Percentiles rank a stretch among this genome's conserved stretches.
Conservation (phyloP, 1,140 invertebrate species). For the Camponotus floridanus region DNA sequence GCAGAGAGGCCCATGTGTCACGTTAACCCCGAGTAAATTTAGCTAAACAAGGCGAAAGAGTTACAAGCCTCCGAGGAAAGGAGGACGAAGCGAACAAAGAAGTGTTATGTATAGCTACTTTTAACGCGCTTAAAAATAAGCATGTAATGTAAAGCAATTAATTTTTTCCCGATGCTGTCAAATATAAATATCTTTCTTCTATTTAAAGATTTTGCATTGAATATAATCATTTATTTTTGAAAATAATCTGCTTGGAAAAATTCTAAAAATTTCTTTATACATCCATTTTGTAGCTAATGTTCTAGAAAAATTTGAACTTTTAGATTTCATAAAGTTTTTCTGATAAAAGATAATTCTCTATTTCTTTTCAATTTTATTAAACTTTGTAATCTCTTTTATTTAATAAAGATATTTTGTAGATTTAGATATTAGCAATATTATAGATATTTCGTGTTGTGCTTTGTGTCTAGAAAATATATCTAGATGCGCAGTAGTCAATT, state of each 20-base stretch:
- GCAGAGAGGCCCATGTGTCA: constrained; percentile 39
- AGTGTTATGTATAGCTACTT: constrained; percentile 23
- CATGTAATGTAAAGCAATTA: background rate
- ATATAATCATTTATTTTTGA: background rate
- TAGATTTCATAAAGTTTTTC: too few relatives aligned
- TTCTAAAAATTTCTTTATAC: background rate
- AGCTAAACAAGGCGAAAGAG: constrained; percentile 66
- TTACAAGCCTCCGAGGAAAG: background rate
- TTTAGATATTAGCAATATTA: constrained; percentile 20
- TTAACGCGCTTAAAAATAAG: constrained; percentile 19
- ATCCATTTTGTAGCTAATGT: background rate
- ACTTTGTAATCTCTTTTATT: background rate
- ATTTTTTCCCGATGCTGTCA: background rate
- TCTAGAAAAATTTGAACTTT: too few relatives aligned
- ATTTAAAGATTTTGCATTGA: background rate
- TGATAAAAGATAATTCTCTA: too few relatives aligned
- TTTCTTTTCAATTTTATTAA: background rate
- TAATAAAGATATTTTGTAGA: background rate
- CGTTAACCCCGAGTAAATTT: constrained; percentile 65
- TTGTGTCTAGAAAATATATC: background rate
- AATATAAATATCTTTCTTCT: background rate
- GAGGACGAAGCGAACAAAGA: constrained; percentile 31
- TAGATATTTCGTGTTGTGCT: constrained; percentile 2
- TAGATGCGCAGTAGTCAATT: constrained; percentile 29
- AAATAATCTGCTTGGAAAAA: constrained; percentile 2